phyloP scores from a whole-genome alignment of 2,797 vertebrate genomes.

The Emydoidea blandingii region DNA sequence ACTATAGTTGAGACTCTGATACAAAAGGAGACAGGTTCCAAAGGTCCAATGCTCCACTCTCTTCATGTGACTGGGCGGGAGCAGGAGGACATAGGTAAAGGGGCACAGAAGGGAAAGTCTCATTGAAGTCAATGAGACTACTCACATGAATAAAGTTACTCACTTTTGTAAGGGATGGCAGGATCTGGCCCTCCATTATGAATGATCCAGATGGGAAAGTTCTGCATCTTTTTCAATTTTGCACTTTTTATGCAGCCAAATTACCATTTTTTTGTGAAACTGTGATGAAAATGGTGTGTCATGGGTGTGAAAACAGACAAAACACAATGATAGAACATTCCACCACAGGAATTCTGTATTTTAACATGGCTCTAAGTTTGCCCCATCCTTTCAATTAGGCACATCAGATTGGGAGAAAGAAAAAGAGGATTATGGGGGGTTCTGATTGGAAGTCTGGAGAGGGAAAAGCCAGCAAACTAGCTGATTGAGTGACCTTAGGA shows the following conservation, averaged over 20 bases:
- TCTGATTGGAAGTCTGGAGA: neutral
- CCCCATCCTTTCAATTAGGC: neutral
- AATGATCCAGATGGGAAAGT: neutral
- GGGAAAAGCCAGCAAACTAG: neutral
- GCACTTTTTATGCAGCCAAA: neutral
- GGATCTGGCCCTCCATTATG: neutral
- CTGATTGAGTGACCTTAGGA: neutral
- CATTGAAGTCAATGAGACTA: neutral
- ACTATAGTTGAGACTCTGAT: neutral
- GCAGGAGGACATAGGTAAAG: neutral
- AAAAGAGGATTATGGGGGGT: neutral
- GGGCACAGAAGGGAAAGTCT: too few relatives aligned
- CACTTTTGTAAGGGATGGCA: neutral
- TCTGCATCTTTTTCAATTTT: neutral
- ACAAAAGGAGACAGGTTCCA: neutral
- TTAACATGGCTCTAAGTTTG: neutral
- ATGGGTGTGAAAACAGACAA: neutral
- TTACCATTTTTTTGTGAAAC: neutral
- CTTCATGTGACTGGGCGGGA: neutral
- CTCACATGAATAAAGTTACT: accelerated
- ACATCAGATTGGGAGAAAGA: neutral
- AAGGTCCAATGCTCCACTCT: neutral
- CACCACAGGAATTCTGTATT: neutral
- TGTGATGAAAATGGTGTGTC: neutral
- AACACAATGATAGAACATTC: neutral